Evolutionary conservation across 2,797 vertebrate genomes (phyloP).

Genomic region (Melopsittacus undulatus): DNA sequence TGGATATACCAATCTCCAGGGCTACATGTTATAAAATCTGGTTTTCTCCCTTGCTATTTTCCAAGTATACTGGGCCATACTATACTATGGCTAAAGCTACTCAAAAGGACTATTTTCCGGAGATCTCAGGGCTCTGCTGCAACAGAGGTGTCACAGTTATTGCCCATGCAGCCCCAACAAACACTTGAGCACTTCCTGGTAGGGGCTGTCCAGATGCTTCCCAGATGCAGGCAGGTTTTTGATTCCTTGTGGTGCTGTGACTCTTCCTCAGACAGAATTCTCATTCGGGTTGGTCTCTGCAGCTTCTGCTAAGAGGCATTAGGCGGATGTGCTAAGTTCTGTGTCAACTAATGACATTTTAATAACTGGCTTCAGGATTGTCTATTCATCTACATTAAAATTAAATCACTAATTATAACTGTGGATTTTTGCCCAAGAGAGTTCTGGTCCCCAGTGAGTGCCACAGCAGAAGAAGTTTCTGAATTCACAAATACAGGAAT

Average conservation of each 20-base stretch:
- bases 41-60: neutral
- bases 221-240: neutral
- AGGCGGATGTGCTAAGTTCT: constrained; percentile 45
- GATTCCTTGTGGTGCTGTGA: neutral
- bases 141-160: neutral
- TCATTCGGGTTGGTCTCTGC: constrained; percentile 11
- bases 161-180: neutral
- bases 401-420: constrained; percentile 63
- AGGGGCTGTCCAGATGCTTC: neutral
- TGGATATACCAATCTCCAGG: neutral
- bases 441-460: constrained; percentile 6
- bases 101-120: neutral
- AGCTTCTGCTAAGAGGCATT: constrained; percentile 38
- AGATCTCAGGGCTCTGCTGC: neutral
- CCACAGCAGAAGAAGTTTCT: neutral
- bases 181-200: neutral
- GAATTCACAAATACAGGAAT: neutral
- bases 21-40: neutral
- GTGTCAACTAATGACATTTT: constrained; percentile 58
- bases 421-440: constrained; percentile 50
- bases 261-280: constrained; percentile 2
- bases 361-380: constrained; percentile 62
- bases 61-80: neutral
- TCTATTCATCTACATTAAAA: constrained; percentile 65
- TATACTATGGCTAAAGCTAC: neutral